phyloP scores from a whole-genome alignment of 2,797 vertebrate genomes.

The Acridotheres tristis region DNA sequence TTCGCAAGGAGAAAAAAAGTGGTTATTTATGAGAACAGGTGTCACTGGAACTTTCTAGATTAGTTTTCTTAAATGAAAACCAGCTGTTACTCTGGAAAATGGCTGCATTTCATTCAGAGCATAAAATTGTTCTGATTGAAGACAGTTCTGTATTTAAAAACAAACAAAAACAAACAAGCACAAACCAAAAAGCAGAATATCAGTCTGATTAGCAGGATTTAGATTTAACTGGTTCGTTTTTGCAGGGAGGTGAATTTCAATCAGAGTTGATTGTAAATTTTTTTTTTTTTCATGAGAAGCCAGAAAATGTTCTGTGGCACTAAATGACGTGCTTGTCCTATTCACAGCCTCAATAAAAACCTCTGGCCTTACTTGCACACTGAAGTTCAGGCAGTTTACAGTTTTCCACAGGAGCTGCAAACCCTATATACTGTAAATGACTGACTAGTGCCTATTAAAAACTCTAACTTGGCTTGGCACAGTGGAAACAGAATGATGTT shows the following conservation, averaged over 20 bases:
- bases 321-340: neutral
- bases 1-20: neutral
- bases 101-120: neutral
- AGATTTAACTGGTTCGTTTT: neutral
- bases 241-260: neutral
- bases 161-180: neutral
- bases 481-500: neutral
- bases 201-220: neutral
- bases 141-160: neutral
- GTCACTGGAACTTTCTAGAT: neutral
- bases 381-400: neutral
- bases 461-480: neutral
- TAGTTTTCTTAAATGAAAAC: neutral
- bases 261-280: neutral
- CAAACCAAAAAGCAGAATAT: neutral
- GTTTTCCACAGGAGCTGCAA: neutral
- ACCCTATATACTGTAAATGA: neutral
- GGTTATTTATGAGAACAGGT: neutral
- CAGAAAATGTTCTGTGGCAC: neutral
- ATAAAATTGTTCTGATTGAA: neutral
- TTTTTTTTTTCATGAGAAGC: neutral
- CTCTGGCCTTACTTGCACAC: neutral
- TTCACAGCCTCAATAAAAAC: neutral
- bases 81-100: neutral
- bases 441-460: conserved; percentile 3